These are phyloP conservation scores for Blomia tropicalis DNA, from an alignment of 2,888 invertebrate genomes.

Conservation along the genomic window DNA sequence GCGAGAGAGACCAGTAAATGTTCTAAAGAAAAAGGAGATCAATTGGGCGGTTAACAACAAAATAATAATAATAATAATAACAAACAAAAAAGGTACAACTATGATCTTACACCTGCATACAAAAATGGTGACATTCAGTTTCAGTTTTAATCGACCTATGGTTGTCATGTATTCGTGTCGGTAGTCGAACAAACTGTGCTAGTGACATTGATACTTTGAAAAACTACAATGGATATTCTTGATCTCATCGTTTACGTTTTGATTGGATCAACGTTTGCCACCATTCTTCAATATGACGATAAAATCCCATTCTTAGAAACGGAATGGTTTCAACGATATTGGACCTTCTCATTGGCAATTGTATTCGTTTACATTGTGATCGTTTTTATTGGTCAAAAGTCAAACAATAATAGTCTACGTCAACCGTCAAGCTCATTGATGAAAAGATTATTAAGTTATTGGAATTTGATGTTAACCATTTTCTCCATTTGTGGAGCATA, in stretches of 20 bases:
- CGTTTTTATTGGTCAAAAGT: neutral
- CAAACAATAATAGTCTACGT: neutral
- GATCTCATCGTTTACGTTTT: neutral
- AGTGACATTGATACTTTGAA: too few relatives aligned
- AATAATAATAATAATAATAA: too few relatives aligned
- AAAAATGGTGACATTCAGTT: too few relatives aligned
- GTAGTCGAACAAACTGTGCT: too few relatives aligned
- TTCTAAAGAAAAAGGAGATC: too few relatives aligned
- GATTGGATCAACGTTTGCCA: neutral
- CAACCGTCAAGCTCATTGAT: neutral
- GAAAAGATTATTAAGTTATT: neutral
- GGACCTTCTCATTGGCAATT: constrained; percentile 7
- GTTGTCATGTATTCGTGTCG: too few relatives aligned
- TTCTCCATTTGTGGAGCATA: neutral
- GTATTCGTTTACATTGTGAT: neutral
- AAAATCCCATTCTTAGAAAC: constrained; percentile 5
- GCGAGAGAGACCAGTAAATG: too few relatives aligned
- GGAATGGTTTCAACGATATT: constrained; percentile 12
- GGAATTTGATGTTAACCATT: neutral
- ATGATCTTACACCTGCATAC: too few relatives aligned
- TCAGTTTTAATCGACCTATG: too few relatives aligned
- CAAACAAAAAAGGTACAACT: too few relatives aligned
- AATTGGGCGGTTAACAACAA: too few relatives aligned
- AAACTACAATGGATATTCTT: too few relatives aligned
- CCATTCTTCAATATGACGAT: neutral